Conservation (phyloP, 2,888 invertebrate species). For the Nephrotoma appendiculata region DNA sequence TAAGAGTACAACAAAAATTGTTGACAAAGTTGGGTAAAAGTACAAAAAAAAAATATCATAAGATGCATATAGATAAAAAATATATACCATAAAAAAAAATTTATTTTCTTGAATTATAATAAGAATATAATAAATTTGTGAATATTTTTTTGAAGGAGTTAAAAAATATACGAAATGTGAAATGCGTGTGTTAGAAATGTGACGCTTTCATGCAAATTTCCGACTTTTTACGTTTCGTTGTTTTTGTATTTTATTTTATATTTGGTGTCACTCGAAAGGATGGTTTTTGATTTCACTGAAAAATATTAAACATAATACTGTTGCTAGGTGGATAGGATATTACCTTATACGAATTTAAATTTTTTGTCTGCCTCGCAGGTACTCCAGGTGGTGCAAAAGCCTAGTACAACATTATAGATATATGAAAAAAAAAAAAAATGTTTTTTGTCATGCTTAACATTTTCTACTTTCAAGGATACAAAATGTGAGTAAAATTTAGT, state of each 20-base stretch:
- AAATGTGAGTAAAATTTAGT: no score
- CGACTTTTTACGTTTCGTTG: background rate
- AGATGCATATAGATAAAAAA: background rate
- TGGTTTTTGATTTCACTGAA: background rate
- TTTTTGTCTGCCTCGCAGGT: no score
- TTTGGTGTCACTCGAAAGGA: background rate
- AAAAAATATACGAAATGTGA: background rate
- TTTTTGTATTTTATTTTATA: background rate
- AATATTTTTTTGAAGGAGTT: background rate
- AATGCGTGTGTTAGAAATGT: background rate
- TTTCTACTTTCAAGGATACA: no score
- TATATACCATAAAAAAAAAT: background rate
- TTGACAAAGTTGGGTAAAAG: background rate
- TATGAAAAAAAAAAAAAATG: no score
- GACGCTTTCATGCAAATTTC: background rate
- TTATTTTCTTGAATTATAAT: background rate
- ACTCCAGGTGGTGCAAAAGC: no score
- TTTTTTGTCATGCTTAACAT: no score
- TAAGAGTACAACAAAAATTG: background rate
- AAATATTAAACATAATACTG: no score
- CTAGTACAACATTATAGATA: no score
- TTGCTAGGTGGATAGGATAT: no score
- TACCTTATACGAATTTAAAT: no score
- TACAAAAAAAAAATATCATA: background rate
- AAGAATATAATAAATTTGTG: background rate